These are phyloP conservation scores for Seriola quinqueradiata DNA, from an alignment of 2,113 vertebrate species.

Conservation along the genomic window DNA sequence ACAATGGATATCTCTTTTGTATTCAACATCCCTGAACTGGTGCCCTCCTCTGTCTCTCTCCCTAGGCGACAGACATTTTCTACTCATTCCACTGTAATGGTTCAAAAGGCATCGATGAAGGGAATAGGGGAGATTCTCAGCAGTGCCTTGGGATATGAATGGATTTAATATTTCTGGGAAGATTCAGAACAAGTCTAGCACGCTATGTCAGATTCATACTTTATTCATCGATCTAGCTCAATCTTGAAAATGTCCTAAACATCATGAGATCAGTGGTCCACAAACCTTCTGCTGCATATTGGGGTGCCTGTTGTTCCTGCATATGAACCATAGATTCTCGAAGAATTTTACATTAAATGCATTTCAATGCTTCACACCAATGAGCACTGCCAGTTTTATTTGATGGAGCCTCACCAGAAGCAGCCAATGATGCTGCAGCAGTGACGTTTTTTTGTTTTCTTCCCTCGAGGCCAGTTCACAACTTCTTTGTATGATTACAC, in stretches of 20 bases:
- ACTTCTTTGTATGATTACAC: constrained; percentile 50
- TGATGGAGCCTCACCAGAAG: constrained; percentile 31
- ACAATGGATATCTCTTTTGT: constrained; percentile 47
- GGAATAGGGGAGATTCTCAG: constrained; percentile 46
- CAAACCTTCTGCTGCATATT: constrained; percentile 18
- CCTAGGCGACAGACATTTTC: constrained; percentile 48
- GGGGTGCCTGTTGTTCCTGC: constrained; percentile 18
- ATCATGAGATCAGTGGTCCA: constrained; percentile 39
- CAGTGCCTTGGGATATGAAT: constrained; percentile 55
- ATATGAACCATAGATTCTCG: constrained; percentile 9
- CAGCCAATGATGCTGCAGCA: constrained; percentile 11
- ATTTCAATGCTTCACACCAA: constrained; percentile 24
- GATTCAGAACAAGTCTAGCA: constrained; percentile 46
- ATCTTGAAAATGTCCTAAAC: constrained; percentile 50
- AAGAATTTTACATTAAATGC: constrained; percentile 21
- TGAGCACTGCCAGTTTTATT: constrained; percentile 22
- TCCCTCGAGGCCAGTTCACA: constrained; percentile 28
- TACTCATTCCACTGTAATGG: constrained; percentile 21
- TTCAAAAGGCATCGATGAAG: constrained; percentile 59
- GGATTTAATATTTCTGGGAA: constrained; percentile 58
- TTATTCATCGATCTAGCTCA: constrained; percentile 44
- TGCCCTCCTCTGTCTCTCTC: constrained; percentile 51
- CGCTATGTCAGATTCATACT: constrained; percentile 53
- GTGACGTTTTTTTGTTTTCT: neutral
- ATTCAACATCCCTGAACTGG: constrained; percentile 48